Evolutionary conservation across 1,140 invertebrate genomes (phyloP), one percentile per base, ranked within the genome.

Genomic region (Sycophaga agraensis): DNA sequence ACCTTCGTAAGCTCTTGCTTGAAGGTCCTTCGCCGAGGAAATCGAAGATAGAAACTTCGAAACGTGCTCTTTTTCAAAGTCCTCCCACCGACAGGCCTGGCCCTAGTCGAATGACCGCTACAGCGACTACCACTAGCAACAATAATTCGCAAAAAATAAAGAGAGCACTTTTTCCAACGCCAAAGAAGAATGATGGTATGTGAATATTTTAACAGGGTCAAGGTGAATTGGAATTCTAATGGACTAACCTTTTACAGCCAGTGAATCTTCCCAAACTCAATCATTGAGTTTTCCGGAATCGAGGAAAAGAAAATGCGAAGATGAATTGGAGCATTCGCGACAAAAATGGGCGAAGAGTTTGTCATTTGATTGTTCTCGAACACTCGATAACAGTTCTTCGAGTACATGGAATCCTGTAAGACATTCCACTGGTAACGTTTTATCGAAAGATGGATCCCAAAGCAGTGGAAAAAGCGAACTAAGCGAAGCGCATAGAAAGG

Each of bases 61-160:
- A 86, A 67, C 73, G 87, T 64, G 86, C 87, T 0, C 67, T 89
- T 0, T 88, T 89, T 63, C 82, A 87, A 63, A 88, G 87, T 70
- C 86, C 87, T 24, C 79, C 82, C 11, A 48, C 68, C 2, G 70
- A 76, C 31, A 72, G 62, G 49, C 68, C 75, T 37, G 74, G 76
- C 16, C 72, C 79, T 21, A 80, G 79, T 71, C 68, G 69, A 45
- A 2, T 56, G 66, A n/a, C 35, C 59, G 9, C 34, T 31, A 19
- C 48, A 19, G 8, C 9, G 22, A 54, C 49, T n/a, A 56, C 58
- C 6, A 42, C 17, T 21, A 26, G 16, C 21, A 55, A 46, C 16
- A 56, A 59, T 11, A 77, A 70, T 69, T 63, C 74, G 1, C 68
- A 76, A 64, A 83, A 76, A 45, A 84, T 85, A 2, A 87, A 85